Percentiles rank a stretch among this genome's conserved stretches.
Evolutionary conservation across 2,888 invertebrate species (phyloP).

Genomic region (Hedychridium roseum): DNA sequence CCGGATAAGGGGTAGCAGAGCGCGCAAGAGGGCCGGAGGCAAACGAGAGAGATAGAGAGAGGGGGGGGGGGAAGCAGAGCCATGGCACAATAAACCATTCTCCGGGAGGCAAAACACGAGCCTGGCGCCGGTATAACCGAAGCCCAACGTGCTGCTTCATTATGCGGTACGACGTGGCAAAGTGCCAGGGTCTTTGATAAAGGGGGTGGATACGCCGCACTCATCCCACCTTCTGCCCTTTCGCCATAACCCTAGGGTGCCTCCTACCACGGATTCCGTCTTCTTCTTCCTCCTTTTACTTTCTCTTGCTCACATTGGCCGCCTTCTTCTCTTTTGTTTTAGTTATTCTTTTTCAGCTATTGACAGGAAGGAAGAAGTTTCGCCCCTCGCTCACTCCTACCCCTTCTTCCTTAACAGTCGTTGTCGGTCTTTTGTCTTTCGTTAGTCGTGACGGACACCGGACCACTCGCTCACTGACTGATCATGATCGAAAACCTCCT

Average conservation of each 20-base stretch:
- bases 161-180: conserved; percentile 58
- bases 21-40: background rate
- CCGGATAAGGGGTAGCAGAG: background rate
- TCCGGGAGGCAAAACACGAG: conserved; percentile 53
- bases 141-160: conserved; percentile 59
- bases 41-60: conserved; percentile 6
- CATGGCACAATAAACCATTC: conserved; percentile 46
- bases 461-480: too few relatives aligned
- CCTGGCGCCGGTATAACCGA: conserved; percentile 47
- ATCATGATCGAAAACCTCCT: conserved; percentile 4
- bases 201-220: conserved; percentile 33
- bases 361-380: too few relatives aligned
- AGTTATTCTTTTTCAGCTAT: too few relatives aligned
- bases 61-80: background rate
- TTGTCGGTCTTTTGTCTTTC: too few relatives aligned
- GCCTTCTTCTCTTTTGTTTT: too few relatives aligned
- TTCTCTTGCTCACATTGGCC: background rate
- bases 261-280: background rate
- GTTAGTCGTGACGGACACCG: conserved; percentile 11
- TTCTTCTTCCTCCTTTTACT: conserved; percentile 6
- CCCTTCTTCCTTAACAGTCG: too few relatives aligned
- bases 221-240: conserved; percentile 19
- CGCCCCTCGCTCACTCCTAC: too few relatives aligned
- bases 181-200: conserved; percentile 57
- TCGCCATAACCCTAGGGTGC: conserved; percentile 1